These are phyloP conservation scores for Phycodurus eques DNA, from an alignment of 2,113 vertebrate genomes.

Conservation along the genomic window DNA sequence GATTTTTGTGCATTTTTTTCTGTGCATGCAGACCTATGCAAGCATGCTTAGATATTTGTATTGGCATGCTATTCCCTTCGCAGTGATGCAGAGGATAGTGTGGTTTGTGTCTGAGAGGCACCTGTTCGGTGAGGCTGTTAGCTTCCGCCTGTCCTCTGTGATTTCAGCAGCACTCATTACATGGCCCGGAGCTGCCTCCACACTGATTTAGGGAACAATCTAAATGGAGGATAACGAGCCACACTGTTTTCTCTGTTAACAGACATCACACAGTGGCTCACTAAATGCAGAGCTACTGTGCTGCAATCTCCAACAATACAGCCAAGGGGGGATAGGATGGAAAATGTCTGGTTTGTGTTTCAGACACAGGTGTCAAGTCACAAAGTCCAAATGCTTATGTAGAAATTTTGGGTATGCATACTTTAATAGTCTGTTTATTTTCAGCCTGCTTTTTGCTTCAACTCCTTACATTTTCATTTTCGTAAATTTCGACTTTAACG, in stretches of 20 bases:
- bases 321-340: neutral
- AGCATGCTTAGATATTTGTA: neutral
- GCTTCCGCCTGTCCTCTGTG: conserved; percentile 46
- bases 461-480: too few relatives aligned
- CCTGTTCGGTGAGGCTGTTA: conserved; percentile 50
- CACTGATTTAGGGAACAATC: conserved; percentile 57
- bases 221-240: conserved; percentile 69
- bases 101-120: conserved; percentile 39
- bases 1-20: neutral
- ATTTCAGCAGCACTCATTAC: conserved; percentile 66
- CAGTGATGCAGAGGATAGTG: conserved; percentile 17
- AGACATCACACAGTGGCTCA: conserved; percentile 32
- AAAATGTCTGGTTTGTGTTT: neutral
- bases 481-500: too few relatives aligned
- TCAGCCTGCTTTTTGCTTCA: too few relatives aligned
- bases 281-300: conserved; percentile 29
- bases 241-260: conserved; percentile 46
- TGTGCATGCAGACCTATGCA: neutral
- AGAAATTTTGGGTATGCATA: too few relatives aligned
- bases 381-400: too few relatives aligned
- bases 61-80: neutral
- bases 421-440: too few relatives aligned
- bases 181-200: conserved; percentile 50
- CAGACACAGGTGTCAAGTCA: too few relatives aligned
- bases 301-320: conserved; percentile 29